These are phyloP conservation scores for Solenodon paradoxus DNA, from an alignment of 2,113 vertebrate genomes.

Conservation along the genomic window DNA sequence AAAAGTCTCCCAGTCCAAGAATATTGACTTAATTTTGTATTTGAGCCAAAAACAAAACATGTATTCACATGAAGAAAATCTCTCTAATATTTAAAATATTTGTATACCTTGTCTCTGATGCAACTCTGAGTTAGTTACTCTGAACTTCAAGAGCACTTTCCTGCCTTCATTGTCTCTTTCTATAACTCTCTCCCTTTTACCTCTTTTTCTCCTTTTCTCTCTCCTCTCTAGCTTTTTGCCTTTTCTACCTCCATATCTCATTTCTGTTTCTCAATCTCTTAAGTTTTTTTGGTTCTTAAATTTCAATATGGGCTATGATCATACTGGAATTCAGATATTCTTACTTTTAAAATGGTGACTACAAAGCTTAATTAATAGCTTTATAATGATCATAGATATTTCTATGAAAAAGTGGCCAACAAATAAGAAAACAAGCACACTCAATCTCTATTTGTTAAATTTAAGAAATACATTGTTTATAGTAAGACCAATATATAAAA, in stretches of 20 bases:
- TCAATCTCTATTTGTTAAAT: neutral
- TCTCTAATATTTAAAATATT: neutral
- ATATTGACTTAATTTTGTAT: neutral
- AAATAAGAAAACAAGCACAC: neutral
- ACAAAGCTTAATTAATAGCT: neutral
- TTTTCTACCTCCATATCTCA: no score
- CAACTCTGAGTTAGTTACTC: neutral
- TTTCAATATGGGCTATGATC: neutral
- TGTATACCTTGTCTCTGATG: neutral
- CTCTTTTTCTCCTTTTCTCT: neutral
- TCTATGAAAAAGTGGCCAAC: neutral
- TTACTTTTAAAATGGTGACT: neutral
- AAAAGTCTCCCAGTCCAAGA: neutral
- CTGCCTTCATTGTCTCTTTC: no score
- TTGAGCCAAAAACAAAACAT: neutral
- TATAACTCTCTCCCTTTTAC: neutral
- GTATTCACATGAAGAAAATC: neutral
- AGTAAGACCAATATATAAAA: neutral
- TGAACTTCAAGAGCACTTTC: no score
- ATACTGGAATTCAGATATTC: neutral
- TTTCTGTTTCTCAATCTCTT: neutral
- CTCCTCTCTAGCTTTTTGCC: no score
- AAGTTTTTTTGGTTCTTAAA: neutral
- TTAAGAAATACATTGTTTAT: neutral
- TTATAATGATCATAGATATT: neutral